Evolutionary conservation across 2,888 invertebrate genomes (phyloP).

Genomic region (Amphimallon solstitiale): DNA sequence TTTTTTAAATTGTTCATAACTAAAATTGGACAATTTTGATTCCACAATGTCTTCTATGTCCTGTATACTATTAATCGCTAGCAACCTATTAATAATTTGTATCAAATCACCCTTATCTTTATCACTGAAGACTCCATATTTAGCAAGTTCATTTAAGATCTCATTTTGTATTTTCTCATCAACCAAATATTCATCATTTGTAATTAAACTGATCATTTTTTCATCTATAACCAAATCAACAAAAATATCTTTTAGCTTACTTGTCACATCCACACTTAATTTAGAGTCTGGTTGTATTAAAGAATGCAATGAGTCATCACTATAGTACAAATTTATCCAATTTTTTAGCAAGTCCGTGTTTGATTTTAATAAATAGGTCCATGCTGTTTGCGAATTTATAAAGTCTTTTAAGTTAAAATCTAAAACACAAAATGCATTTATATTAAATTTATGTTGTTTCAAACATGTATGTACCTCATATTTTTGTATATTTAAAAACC

Average conservation of each 20-base stretch:
- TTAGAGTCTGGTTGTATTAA: constrained; percentile 46
- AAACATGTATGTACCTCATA: background rate
- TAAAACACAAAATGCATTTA: constrained; percentile 60
- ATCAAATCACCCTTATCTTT: constrained; percentile 68
- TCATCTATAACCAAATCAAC: constrained; percentile 67
- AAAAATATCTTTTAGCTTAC: constrained; percentile 66
- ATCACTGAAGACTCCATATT: constrained; percentile 72
- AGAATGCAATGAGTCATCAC: constrained; percentile 49
- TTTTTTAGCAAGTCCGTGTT: constrained; percentile 69
- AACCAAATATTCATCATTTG: constrained; percentile 64
- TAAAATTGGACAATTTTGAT: constrained; percentile 53
- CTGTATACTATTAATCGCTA: constrained; percentile 67
- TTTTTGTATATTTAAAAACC: too few relatives aligned
- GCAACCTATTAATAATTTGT: constrained; percentile 70
- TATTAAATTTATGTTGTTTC: too few relatives aligned
- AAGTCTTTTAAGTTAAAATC: constrained; percentile 67
- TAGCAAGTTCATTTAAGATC: constrained; percentile 70
- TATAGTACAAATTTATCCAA: constrained; percentile 71
- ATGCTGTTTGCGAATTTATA: constrained; percentile 66
- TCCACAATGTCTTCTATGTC: constrained; percentile 67
- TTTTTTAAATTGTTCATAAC: constrained; percentile 65
- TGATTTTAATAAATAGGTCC: constrained; percentile 69
- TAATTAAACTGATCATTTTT: constrained; percentile 69
- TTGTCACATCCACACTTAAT: constrained; percentile 57
- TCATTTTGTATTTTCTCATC: constrained; percentile 69